phyloP scores from a whole-genome alignment of 2,113 vertebrate genomes.

The Ciconia stormi region DNA sequence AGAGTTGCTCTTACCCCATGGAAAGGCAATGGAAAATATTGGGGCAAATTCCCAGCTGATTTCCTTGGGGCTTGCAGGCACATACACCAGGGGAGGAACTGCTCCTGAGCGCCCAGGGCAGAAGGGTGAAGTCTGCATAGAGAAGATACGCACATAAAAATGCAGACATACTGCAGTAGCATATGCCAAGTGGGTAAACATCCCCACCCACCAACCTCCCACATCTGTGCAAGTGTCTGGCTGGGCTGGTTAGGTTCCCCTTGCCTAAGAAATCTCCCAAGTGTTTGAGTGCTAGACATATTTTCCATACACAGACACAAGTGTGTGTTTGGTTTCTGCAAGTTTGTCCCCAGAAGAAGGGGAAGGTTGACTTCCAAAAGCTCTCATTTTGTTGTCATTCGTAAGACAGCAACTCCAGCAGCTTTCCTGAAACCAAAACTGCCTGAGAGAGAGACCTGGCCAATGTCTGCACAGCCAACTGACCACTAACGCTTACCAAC shows the following conservation, averaged over 20 bases:
- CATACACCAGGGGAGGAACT: not conserved
- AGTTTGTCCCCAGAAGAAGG: not conserved
- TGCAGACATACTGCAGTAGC: not conserved
- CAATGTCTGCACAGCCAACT: not conserved
- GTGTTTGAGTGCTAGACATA: not conserved
- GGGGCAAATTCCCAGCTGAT: not conserved
- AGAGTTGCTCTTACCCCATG: not conserved
- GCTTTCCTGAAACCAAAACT: conserved; percentile 13
- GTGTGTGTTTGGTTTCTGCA: not conserved
- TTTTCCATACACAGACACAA: not conserved
- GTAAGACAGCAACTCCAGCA: not conserved
- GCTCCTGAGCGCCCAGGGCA: not conserved
- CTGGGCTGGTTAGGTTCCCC: not conserved
- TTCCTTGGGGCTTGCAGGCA: not conserved
- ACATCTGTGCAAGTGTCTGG: not conserved
- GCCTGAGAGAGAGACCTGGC: not conserved
- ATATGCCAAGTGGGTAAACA: not conserved
- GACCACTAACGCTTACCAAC: conserved; percentile 12
- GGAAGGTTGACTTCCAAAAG: not conserved
- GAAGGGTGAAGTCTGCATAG: not conserved
- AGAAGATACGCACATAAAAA: not conserved
- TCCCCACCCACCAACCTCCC: not conserved
- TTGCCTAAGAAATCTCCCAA: not conserved
- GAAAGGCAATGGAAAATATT: not conserved
- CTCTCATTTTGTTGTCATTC: not conserved